Percentiles rank a stretch among this genome's conserved stretches.
Conservation (phyloP, 2,113 vertebrate species). For the Psittacula cyanocephala region DNA sequence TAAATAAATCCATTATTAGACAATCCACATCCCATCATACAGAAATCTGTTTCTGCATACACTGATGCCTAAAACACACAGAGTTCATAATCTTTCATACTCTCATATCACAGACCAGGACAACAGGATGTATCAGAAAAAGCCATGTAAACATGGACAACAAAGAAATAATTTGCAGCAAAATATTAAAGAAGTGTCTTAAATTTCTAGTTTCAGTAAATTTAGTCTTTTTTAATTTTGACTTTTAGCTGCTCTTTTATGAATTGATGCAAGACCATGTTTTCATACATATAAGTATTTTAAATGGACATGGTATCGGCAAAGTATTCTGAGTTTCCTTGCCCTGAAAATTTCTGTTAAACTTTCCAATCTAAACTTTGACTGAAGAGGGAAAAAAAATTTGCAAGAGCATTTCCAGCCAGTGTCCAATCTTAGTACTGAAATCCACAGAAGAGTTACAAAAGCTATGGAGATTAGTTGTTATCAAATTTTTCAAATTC, state of each 20-base stretch:
- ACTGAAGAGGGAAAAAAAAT: background rate
- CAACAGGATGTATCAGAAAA: background rate
- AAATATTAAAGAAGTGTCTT: background rate
- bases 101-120: background rate
- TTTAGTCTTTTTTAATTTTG: background rate
- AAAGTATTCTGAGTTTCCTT: background rate
- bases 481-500: background rate
- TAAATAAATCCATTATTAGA: accelerated
- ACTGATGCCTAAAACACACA: background rate
- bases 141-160: background rate
- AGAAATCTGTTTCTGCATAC: background rate
- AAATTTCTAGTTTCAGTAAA: background rate
- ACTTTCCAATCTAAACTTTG: background rate
- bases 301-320: background rate
- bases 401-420: background rate
- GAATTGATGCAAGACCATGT: accelerated
- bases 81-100: background rate
- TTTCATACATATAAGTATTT: background rate
- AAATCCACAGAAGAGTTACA: background rate
- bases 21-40: background rate
- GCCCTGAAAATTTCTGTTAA: background rate
- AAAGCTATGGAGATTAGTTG: background rate
- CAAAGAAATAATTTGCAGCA: background rate
- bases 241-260: background rate
- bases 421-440: background rate